phyloP scores from a whole-genome alignment of 2,888 invertebrate species.

The Glyphotaelius pellucidus region DNA sequence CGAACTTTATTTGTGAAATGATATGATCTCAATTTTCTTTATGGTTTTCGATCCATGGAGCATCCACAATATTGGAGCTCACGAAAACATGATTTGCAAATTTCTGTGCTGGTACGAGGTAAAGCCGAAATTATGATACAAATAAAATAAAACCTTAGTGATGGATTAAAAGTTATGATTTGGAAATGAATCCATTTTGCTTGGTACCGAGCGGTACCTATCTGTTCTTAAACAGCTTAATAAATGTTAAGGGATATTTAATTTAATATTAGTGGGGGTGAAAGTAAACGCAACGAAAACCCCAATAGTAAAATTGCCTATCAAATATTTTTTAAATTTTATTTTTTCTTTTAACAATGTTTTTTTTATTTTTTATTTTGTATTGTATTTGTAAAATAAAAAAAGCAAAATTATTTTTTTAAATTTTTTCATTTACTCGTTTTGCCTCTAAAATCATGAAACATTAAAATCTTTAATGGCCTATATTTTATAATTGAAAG shows the following conservation, averaged over 20 bases:
- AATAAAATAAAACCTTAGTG: background rate
- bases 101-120: background rate
- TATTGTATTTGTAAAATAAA: too few species aligned
- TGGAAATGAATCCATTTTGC: background rate
- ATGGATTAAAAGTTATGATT: background rate
- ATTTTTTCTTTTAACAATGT: too few species aligned
- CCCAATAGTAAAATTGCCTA: background rate
- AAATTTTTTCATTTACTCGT: too few species aligned
- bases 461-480: too few species aligned
- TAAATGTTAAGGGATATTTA: background rate
- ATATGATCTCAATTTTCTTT: background rate
- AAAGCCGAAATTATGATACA: slow-evolving; percentile 2
- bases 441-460: too few species aligned
- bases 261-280: background rate
- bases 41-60: background rate
- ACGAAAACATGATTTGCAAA: slow-evolving; percentile 45
- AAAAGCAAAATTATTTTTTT: too few species aligned
- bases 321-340: background rate
- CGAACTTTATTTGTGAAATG: background rate
- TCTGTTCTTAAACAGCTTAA: background rate
- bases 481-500: too few species aligned
- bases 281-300: background rate
- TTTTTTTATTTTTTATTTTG: too few species aligned
- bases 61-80: background rate
- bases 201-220: background rate